phyloP scores from a whole-genome alignment of 2,113 vertebrate species.

The Dicerorhinus sumatrensis region DNA sequence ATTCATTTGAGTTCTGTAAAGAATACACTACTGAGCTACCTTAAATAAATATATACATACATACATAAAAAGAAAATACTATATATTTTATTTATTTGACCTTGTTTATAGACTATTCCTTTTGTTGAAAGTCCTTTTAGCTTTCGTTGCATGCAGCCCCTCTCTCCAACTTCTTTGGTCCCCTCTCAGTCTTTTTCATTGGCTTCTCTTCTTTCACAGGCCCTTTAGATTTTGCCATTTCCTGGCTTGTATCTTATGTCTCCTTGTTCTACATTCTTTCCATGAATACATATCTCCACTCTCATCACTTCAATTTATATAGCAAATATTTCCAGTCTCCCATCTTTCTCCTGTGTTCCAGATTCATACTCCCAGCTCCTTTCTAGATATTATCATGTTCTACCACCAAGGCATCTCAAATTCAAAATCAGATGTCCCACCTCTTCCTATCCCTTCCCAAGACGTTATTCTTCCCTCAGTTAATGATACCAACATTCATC shows the following conservation, averaged over 20 bases:
- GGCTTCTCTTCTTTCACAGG: neutral
- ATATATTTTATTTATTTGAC: neutral
- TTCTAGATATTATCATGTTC: neutral
- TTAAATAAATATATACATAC: neutral
- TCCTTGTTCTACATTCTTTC: neutral
- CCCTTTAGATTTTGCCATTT: neutral
- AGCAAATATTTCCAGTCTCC: neutral
- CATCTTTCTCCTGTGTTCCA: neutral
- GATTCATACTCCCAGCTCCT: too few relatives aligned
- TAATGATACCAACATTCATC: neutral
- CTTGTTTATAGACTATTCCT: neutral
- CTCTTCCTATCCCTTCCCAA: neutral
- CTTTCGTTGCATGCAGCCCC: neutral
- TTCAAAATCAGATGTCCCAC: neutral
- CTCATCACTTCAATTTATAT: neutral
- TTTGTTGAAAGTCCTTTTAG: neutral
- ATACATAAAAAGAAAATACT: neutral
- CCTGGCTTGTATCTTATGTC: neutral
- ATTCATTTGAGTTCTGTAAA: neutral
- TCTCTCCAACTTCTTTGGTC: neutral
- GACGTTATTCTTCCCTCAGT: neutral
- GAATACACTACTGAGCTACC: neutral
- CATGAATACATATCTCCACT: neutral
- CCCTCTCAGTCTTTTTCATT: neutral
- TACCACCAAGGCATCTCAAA: neutral